phyloP scores from a whole-genome alignment of 2,797 vertebrate genomes.

The Pangasius krempfi region DNA sequence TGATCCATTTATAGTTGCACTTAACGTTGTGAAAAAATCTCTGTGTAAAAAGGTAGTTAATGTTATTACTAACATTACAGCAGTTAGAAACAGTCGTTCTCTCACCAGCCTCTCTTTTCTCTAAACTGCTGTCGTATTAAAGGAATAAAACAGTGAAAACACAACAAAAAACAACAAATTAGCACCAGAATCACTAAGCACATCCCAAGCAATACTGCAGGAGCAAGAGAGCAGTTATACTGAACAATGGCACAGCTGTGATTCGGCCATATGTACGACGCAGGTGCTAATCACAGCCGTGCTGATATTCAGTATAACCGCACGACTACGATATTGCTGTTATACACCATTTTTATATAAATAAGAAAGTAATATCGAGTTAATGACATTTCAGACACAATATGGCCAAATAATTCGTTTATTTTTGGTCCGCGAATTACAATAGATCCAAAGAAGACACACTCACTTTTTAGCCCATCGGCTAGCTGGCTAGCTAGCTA shows the following conservation, averaged over 20 bases:
- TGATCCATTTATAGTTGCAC: neutral
- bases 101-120: too few species aligned
- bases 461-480: neutral
- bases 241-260: neutral
- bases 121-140: neutral
- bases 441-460: neutral
- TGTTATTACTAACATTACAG: neutral
- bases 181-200: neutral
- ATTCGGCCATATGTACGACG: neutral
- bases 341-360: neutral
- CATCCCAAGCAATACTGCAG: too few species aligned
- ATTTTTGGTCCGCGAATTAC: neutral
- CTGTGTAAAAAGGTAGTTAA: too few species aligned
- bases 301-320: neutral
- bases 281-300: neutral
- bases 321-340: neutral
- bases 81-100: neutral
- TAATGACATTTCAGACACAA: neutral
- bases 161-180: too few species aligned
- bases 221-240: neutral
- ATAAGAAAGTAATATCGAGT: neutral
- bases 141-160: neutral
- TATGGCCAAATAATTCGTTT: neutral
- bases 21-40: neutral
- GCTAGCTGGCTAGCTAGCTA: neutral